phyloP scores from a whole-genome alignment of 2,797 vertebrate genomes.

The Leptoclinus maculatus region DNA sequence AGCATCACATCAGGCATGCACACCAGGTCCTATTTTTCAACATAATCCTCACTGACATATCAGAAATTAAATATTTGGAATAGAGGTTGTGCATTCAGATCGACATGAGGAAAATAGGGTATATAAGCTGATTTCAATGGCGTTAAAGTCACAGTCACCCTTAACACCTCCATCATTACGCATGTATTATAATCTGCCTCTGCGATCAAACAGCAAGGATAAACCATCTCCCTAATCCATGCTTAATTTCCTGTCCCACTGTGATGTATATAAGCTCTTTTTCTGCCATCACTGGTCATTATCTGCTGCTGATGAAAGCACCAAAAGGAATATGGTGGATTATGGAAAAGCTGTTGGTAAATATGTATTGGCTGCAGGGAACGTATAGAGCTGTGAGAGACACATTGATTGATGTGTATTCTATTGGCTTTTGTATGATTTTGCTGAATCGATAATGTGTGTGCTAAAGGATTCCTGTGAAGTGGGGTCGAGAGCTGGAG shows the following conservation, averaged over 20 bases:
- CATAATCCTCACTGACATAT: constrained; percentile 36
- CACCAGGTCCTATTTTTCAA: constrained; percentile 14
- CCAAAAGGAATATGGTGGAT: constrained; percentile 52
- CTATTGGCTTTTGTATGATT: not conserved
- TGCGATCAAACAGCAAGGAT: constrained; percentile 61
- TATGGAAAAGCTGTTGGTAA: constrained; percentile 47
- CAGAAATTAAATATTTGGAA: constrained; percentile 35
- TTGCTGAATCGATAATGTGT: not conserved
- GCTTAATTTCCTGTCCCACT: constrained; percentile 77
- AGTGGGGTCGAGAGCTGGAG: not conserved
- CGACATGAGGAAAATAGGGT: constrained; percentile 26
- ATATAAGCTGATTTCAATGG: constrained; percentile 49
- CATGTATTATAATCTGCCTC: constrained; percentile 59
- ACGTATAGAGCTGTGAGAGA: not conserved
- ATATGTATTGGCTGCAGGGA: constrained; percentile 37
- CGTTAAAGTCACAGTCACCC: constrained; percentile 42
- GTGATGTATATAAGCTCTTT: constrained; percentile 61
- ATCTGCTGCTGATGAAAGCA: constrained; percentile 65
- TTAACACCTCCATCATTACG: constrained; percentile 59
- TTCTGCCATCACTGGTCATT: constrained; percentile 61
- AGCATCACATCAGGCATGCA: constrained; percentile 8
- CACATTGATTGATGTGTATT: not conserved
- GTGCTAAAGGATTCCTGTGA: not conserved
- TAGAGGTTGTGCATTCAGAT: constrained; percentile 21
- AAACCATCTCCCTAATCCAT: constrained; percentile 69